Conservation (phyloP, 2,888 invertebrate species). For the Lomographa bimaculata region DNA sequence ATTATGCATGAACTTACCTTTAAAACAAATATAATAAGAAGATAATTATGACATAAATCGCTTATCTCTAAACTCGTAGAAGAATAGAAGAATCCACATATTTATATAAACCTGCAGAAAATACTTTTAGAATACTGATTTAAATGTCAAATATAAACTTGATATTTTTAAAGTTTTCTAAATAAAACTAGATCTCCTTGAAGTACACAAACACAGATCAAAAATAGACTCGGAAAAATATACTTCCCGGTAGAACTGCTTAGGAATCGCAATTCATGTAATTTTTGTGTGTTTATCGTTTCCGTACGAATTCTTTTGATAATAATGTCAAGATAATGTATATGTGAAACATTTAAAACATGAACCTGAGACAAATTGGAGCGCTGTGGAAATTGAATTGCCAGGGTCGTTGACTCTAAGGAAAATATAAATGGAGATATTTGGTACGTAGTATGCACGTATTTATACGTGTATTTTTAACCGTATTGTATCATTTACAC, state of each 20-base stretch:
- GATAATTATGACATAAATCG: too few species aligned
- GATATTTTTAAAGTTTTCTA: conserved; percentile 9
- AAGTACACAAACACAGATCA: conserved; percentile 13
- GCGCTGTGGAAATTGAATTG: not conserved
- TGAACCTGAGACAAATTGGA: conserved; percentile 3
- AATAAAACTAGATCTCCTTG: conserved; percentile 21
- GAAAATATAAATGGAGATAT: too few species aligned
- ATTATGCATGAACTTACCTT: too few species aligned
- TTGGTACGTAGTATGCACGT: too few species aligned
- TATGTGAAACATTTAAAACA: too few species aligned
- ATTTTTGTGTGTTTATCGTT: conserved; percentile 9
- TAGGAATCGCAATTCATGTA: conserved; percentile 6
- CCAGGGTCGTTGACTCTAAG: not conserved
- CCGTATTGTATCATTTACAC: too few species aligned
- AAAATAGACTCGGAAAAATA: conserved; percentile 26
- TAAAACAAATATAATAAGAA: too few species aligned
- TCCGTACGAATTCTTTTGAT: conserved; percentile 9
- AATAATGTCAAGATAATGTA: not conserved
- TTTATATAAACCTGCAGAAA: too few species aligned
- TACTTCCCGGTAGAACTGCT: conserved; percentile 17
- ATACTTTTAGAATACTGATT: too few species aligned
- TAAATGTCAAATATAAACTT: conserved; percentile 15
- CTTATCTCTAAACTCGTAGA: too few species aligned
- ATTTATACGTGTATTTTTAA: too few species aligned
- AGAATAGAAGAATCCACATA: too few species aligned